Percentiles rank a stretch among this genome's conserved stretches.
These are phyloP conservation scores for Acrocephalus kingi DNA, from an alignment of 2,113 vertebrate species.

Conservation along the genomic window DNA sequence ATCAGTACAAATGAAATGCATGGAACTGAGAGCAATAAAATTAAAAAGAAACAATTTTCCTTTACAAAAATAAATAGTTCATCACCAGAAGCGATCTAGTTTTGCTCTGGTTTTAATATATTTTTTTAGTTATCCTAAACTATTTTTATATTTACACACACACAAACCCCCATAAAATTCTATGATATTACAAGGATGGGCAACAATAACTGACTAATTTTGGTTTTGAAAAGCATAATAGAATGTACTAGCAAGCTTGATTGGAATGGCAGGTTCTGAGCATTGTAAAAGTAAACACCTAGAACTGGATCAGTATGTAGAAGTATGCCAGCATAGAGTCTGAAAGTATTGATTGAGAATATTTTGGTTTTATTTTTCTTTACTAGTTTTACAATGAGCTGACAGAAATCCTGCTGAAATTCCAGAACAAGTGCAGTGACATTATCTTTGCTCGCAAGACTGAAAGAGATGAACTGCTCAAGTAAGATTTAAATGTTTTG, in stretches of 20 bases:
- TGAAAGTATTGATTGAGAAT: not conserved
- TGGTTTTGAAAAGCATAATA: not conserved
- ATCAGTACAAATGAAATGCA: not conserved
- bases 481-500: conserved; percentile 76
- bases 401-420: conserved; percentile 94
- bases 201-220: not conserved
- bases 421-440: conserved; percentile 98
- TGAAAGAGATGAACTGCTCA: conserved; percentile 95
- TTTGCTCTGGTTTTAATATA: not conserved
- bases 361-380: not conserved
- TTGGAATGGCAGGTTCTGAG: not conserved
- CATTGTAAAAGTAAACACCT: not conserved
- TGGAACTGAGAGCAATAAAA: not conserved
- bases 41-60: not conserved
- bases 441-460: conserved; percentile 98
- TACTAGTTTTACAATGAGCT: conserved; percentile 95
- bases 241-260: not conserved
- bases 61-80: not conserved
- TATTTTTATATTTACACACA: not conserved
- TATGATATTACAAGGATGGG: not conserved
- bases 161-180: not conserved
- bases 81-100: not conserved
- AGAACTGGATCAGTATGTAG: not conserved
- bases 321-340: not conserved
- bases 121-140: not conserved